A percentile compares a stretch with the other conserved stretches of the same genome.
phyloP scores from a whole-genome alignment of 2,113 vertebrate species.

The Thalassoma bifasciatum region DNA sequence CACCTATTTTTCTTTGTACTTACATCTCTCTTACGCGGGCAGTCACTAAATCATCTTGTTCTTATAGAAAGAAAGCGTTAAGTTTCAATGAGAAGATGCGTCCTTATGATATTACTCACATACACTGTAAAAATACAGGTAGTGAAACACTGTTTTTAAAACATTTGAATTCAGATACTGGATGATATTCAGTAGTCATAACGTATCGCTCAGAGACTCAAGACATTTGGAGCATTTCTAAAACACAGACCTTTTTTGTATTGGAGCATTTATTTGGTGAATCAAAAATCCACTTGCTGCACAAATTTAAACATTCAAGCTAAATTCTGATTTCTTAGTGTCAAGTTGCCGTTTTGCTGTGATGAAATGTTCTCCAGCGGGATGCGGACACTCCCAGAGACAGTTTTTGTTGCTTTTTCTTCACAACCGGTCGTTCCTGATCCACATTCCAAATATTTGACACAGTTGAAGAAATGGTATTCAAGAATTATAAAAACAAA shows the following conservation, averaged over 20 bases:
- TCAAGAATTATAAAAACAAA: conserved; percentile 9
- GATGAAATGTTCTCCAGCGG: not conserved
- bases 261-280: not conserved
- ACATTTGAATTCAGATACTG: conserved; percentile 90
- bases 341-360: conserved; percentile 22
- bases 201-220: conserved; percentile 86
- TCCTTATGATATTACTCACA: conserved; percentile 38
- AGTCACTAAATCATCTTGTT: conserved; percentile 88
- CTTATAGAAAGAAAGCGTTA: conserved; percentile 88
- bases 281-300: too few species aligned
- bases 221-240: conserved; percentile 49
- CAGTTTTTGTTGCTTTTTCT: conserved; percentile 18
- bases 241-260: conserved; percentile 48
- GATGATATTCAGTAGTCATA: conserved; percentile 93
- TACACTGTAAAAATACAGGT: conserved; percentile 76
- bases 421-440: conserved; percentile 16
- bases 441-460: conserved; percentile 38
- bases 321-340: not conserved
- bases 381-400: not conserved
- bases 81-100: conserved; percentile 91
- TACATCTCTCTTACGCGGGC: conserved; percentile 87
- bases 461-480: conserved; percentile 31
- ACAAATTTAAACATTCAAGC: too few species aligned
- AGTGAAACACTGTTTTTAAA: conserved; percentile 90
- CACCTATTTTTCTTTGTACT: conserved; percentile 91